Evolutionary conservation across 2,888 invertebrate genomes (phyloP), one percentile per base, ranked within the genome.

Genomic region (Drosophila affinis): DNA sequence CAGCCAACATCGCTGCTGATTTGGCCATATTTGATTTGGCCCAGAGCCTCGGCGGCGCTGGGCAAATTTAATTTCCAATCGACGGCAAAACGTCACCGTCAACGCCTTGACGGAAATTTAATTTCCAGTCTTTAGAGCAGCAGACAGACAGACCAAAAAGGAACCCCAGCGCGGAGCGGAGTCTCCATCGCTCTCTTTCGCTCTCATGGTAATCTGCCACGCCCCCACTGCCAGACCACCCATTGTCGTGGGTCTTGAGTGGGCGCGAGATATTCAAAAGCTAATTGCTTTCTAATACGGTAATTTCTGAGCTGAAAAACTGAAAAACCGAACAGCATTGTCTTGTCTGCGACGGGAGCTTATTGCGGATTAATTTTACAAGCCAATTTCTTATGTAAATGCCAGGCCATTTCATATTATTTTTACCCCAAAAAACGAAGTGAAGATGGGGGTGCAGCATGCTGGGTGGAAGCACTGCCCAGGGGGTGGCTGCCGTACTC

Each of bases 381-480:
- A 88, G 89, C 89, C 89, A 90, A 91, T 90, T 91, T 91, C 85
- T 86, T 87, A 90, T 91, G 91, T 89, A 89, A 90, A 90, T 90
- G 77, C 76, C 77, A 52, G 55, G 56, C 62, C 74, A 62, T 75
- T 78, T 74, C 79, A 76, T 85, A 76, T 87, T 89, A 54, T 77
- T 76, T 67, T 74, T 72, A 70, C 62, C 63, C 58, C 61, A 29
- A 70, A 58, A 59, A 21, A 18, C 0, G n/a, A 21, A 3, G 21
- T 44, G 57, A 52, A 32, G 46, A 1, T 5, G 49, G 32, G 46
- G 39, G 34, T 21, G 24, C n/a, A 17, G 9, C 9, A 5, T 5
- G 27, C 27, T 7, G 48, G n/a, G 27, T n/a, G 49, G 21, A 21
- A 12, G n/a, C 46, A 29, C 9, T 4, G 39, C 12, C 17, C 14